Percentiles rank a stretch among this genome's conserved stretches.
These are phyloP conservation scores for Agrotis ipsilon DNA, from an alignment of 2,888 invertebrate species.

Conservation along the genomic window DNA sequence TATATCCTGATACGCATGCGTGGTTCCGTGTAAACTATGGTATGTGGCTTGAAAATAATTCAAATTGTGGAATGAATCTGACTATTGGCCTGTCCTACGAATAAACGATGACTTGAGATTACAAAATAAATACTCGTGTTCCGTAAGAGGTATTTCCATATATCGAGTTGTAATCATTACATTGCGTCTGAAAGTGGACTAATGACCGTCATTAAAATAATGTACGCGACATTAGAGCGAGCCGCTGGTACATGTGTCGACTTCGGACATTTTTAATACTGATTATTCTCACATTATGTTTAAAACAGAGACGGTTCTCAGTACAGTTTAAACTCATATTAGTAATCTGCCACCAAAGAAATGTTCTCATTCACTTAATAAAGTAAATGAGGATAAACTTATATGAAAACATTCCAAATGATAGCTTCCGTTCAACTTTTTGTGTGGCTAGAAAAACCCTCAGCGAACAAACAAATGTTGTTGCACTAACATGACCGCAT, in stretches of 20 bases:
- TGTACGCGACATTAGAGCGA: slow-evolving; percentile 60
- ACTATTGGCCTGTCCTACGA: slow-evolving; percentile 11
- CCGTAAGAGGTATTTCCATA: slow-evolving; percentile 49
- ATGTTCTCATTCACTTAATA: background rate
- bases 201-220: slow-evolving; percentile 66
- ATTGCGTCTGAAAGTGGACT: slow-evolving; percentile 57
- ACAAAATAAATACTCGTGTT: slow-evolving; percentile 47
- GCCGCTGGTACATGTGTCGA: slow-evolving; percentile 33
- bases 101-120: slow-evolving; percentile 44
- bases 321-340: background rate
- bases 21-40: slow-evolving; percentile 38
- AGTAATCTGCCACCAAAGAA: background rate
- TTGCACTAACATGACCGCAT: slow-evolving; percentile 68
- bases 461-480: slow-evolving; percentile 66
- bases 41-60: slow-evolving; percentile 43
- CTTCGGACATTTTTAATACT: slow-evolving; percentile 19
- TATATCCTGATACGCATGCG: slow-evolving; percentile 44
- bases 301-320: slow-evolving; percentile 2
- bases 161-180: slow-evolving; percentile 57
- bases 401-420: slow-evolving; percentile 8
- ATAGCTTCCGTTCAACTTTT: slow-evolving; percentile 63
- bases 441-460: slow-evolving; percentile 55
- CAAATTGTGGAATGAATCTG: slow-evolving; percentile 16
- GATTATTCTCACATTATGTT: slow-evolving; percentile 9
- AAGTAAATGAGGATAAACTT: slow-evolving; percentile 2